A percentile compares a stretch with the other conserved stretches of the same genome.
Conservation (phyloP, 1,140 invertebrate genomes). For the Palaemon carinicauda region DNA sequence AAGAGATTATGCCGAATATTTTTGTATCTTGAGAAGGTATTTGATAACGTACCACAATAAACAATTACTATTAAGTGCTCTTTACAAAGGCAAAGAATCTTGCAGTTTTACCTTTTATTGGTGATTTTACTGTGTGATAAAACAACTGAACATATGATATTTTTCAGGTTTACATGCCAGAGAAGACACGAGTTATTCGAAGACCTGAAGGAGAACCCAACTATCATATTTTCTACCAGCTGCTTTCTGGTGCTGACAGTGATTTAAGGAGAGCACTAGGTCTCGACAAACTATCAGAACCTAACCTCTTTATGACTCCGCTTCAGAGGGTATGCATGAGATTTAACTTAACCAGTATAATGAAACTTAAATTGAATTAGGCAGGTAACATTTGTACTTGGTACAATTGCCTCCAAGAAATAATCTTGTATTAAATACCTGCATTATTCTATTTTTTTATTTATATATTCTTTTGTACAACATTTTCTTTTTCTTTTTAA, state of each 20-base stretch:
- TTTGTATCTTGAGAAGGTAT: too few species aligned
- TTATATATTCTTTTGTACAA: background rate
- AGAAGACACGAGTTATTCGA: constrained; percentile 77
- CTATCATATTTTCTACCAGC: constrained; percentile 84
- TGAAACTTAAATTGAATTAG: too few species aligned
- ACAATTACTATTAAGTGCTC: too few species aligned
- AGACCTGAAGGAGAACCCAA: constrained; percentile 76
- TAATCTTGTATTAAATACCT: too few species aligned
- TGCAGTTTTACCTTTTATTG: too few species aligned
- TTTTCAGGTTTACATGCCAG: constrained; percentile 74
- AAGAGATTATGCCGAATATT: too few species aligned
- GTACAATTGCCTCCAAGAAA: background rate
- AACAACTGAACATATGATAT: too few species aligned
- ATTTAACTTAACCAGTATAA: background rate
- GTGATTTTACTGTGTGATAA: too few species aligned
- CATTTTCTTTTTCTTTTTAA: background rate
- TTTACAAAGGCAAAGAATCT: too few species aligned
- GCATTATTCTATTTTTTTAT: too few species aligned
- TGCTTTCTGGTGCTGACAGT: constrained; percentile 84
- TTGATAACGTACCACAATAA: too few species aligned
- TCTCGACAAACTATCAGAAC: constrained; percentile 79
- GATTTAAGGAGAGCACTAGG: constrained; percentile 79
- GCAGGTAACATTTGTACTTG: background rate
- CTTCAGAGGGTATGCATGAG: constrained; percentile 71
- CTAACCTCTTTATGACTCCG: constrained; percentile 81